Evolutionary conservation across 2,888 invertebrate genomes (phyloP).

Genomic region (Rotaria sp.): DNA sequence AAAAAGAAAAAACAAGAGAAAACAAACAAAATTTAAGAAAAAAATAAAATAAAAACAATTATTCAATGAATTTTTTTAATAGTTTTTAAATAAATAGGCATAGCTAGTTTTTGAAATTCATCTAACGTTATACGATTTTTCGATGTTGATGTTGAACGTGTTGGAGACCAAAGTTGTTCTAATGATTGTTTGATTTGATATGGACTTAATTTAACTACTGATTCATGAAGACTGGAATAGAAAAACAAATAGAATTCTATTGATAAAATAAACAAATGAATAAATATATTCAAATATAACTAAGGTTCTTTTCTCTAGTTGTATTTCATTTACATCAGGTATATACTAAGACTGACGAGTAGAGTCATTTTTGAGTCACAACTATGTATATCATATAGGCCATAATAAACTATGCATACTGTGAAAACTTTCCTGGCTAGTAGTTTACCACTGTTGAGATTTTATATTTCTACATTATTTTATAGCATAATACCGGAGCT

Average conservation of each 20-base stretch:
- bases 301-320: no score
- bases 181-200: background rate
- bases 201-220: background rate
- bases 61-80: background rate
- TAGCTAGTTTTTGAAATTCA: background rate
- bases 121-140: background rate
- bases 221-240: background rate
- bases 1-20: background rate
- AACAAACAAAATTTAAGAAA: background rate
- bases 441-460: no score
- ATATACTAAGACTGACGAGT: no score
- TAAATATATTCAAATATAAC: no score
- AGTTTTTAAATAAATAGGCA: background rate
- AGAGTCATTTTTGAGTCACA: no score
- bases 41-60: background rate
- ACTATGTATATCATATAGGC: no score
- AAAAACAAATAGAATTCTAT: background rate
- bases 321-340: no score
- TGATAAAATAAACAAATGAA: no score
- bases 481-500: no score
- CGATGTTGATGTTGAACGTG: background rate
- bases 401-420: no score
- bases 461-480: no score
- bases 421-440: no score
- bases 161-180: background rate